Evolutionary conservation across 1,140 invertebrate species (phyloP), one percentile per base, ranked within the genome.

Genomic region (Parasteatoda tepidariorum): DNA sequence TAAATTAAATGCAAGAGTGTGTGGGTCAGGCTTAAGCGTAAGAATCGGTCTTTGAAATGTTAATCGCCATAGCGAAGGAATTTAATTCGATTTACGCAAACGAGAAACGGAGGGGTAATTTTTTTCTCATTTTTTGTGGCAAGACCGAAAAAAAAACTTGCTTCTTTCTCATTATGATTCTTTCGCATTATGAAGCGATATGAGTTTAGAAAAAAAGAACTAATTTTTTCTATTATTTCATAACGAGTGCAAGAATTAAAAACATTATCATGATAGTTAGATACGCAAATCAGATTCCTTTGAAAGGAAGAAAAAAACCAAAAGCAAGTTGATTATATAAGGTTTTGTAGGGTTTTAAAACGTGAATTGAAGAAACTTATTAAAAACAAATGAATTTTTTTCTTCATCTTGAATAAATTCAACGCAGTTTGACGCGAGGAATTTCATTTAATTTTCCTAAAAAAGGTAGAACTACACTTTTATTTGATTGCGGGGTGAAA

Each of bases 361-460:
- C 48, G 15, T 70, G 18, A 11, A 31, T 70, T n/a, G 41, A 41
- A 22, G 15, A 22, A 70, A 22, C 26, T 41, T 70, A 48, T 70
- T 70, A 41, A 70, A 70, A 15, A 70, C 24, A 31, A 70, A 48
- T 31, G 24, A 31, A 6, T 48, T 70, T 70, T 70, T 70, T 48
- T 67, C 18, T 33, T 22, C n/a, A 70, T 11, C 9, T 67, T 11
- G 2, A 30, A 31, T 33, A 70, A 41, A 48, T 5, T 15, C 22
- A 26, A 11, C 26, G 18, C 28, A 26, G 22, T 61, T 61, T 24
- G 28, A 26, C 11, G 22, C 22, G 4, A 4, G 33, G 15, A 70
- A 70, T 70, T 70, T 48, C 15, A 70, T 70, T 70, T 70, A 70
- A 70, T 48, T 70, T 54, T n/a, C n/a, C 22, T 70, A 48, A 70